A percentile compares a stretch with the other conserved stretches of the same genome.
Conservation (phyloP, 2,888 invertebrate genomes). For the Andrena fulva region DNA sequence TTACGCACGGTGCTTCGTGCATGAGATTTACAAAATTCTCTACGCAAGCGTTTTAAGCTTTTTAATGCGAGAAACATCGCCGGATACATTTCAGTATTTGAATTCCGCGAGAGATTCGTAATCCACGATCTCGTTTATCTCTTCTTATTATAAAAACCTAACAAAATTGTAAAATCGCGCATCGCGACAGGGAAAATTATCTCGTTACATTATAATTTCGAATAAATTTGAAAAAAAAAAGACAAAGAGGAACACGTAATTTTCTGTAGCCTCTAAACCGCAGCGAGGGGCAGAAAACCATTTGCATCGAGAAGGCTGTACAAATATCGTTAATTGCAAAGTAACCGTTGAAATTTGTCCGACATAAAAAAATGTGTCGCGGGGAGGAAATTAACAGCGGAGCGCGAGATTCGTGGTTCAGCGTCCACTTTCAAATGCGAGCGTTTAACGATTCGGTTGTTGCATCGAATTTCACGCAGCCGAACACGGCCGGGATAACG, state of each 20-base stretch:
- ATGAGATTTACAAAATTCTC: background rate
- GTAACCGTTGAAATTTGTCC: background rate
- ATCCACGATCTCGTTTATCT: too few relatives aligned
- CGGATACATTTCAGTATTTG: too few relatives aligned
- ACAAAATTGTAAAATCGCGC: too few relatives aligned
- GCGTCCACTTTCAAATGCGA: background rate
- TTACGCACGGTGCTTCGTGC: background rate
- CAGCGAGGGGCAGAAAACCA: too few relatives aligned
- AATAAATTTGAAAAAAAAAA: background rate
- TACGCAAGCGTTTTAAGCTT: background rate
- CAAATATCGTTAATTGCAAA: background rate
- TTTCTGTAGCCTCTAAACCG: too few relatives aligned
- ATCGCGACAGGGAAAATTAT: too few relatives aligned
- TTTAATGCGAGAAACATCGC: too few relatives aligned
- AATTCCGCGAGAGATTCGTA: too few relatives aligned
- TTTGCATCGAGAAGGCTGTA: too few relatives aligned
- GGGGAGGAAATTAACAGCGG: background rate
- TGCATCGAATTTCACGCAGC: constrained; percentile 7
- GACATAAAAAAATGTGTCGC: background rate
- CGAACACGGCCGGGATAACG: background rate
- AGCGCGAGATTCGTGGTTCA: background rate
- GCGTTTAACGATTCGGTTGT: background rate
- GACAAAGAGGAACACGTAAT: background rate
- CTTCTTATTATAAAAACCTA: too few relatives aligned
- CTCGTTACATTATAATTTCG: too few relatives aligned